Evolutionary conservation across 2,888 invertebrate genomes (phyloP), one percentile per base, ranked within the genome.

Genomic region (Glyphotaelius pellucidus): DNA sequence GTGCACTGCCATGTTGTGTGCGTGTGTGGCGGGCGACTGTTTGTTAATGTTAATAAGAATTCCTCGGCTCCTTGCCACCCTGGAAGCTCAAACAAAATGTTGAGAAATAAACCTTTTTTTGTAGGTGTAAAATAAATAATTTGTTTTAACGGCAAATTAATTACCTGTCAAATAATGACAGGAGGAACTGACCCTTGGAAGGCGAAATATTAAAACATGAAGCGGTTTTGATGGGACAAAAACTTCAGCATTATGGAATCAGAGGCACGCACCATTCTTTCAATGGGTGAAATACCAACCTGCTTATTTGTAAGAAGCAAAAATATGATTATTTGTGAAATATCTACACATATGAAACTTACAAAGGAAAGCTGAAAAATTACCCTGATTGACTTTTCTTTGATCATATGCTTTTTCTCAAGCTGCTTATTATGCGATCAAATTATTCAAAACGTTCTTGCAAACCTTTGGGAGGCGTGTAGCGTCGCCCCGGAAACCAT

Each of bases 11-110:
- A 90, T 93, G 90, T 92, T 93, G 90, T 92, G 67, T 35, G 91
- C 92, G 93, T 92, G 93, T 93, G 93, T 93, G 93, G 93, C 91
- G 91, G 90, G 84, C 85, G 90, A 89, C 90, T 90, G 93, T 90
- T 92, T 90, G 91, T 87, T 83, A 92, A 93, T 91, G 84, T 84
- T 86, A 91, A 92, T 92, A 92, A 92, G 91, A 90, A 91, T 92
- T 91, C 92, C 83, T 67, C 67, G 67, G 31, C 19, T n/a, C 30
- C 31, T 32, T 87, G 87, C 87, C 87, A 87, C 87, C 87, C 87
- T 90, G 87, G 87, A 67, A 87, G 87, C 30, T 32, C 67, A 87
- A 87, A 87, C 87, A 67, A 67, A 30, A 52, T n/a, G n/a, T 35
- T 83, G 35, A n/a, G 67, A 67, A 67, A 67, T 9, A 67, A 67